Evolutionary conservation across 1,140 invertebrate genomes (phyloP), one percentile per base, ranked within the genome.

Genomic region (Sinella curviseta): DNA sequence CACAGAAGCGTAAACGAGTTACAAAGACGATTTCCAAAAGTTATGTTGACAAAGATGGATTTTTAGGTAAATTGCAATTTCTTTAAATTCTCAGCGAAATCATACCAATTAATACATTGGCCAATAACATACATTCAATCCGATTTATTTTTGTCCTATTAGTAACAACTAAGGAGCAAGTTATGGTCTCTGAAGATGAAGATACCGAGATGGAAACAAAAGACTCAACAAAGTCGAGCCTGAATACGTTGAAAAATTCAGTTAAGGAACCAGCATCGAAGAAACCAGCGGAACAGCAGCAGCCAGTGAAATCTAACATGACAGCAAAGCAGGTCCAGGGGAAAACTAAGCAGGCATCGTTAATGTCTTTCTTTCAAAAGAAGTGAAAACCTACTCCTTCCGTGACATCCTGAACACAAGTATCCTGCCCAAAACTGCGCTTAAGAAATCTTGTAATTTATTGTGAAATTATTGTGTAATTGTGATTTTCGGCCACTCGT

Each of bases 301-400:
- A 36, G 20, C 36, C 3, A 48, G 70, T 4, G 24, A 2, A 28
- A 28, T 35, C 17, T 65, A 36, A 24, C 48, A 33, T 36, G 54
- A 34, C 54, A 14, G 0, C 35, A 24, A 65, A 26, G 16, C 28
- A 77, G 77, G 24, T 36, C 74, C 65, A 33, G 65, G 36, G 35
- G 4, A 77, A 83, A 76, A 73, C 77, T 1, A 84, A 84, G 65
- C 83, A 84, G 67, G 55, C 82, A 1, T 77, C 80, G 0, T 34
- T 84, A 17, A 82, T 78, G 48, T 80, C 77, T 3, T 84, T 84
- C 36, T 84, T 84, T 77, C 36, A 78, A 35, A 82, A 82, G 57
- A 83, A 82, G 48, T 81, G 73, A 76, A 48, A 20, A 8, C 20
- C 8, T 12, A 12, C 20, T 48, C 20, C 20, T 48, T 48, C 39